phyloP scores from a whole-genome alignment of 2,888 invertebrate species.

The Crocallis elinguaria region DNA sequence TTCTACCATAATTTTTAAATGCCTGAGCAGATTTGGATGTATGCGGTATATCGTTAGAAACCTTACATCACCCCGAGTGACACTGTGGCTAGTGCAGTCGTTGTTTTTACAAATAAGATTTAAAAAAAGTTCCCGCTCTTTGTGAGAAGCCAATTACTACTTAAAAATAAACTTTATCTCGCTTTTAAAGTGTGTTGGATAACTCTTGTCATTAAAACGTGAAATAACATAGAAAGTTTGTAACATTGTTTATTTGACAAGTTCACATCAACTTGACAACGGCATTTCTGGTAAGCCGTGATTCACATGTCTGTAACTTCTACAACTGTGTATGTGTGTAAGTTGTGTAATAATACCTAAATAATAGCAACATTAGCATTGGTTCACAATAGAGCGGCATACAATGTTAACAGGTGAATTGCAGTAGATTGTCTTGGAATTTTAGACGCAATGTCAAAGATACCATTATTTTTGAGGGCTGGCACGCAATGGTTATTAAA shows the following conservation, averaged over 20 bases:
- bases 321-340: background rate
- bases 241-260: slow-evolving; percentile 63
- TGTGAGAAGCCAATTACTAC: background rate
- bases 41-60: too few relatives aligned
- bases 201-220: slow-evolving; percentile 35
- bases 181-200: slow-evolving; percentile 17
- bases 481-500: slow-evolving; percentile 31
- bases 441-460: slow-evolving; percentile 21
- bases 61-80: too few relatives aligned
- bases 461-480: slow-evolving; percentile 13
- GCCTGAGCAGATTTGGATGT: too few relatives aligned
- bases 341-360: slow-evolving; percentile 20
- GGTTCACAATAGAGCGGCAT: slow-evolving; percentile 22
- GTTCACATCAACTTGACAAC: slow-evolving; percentile 52
- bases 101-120: too few relatives aligned
- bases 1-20: too few relatives aligned
- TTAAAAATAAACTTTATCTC: too few relatives aligned
- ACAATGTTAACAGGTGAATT: slow-evolving; percentile 25
- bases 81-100: too few relatives aligned
- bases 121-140: background rate
- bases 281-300: slow-evolving; percentile 53
- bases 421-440: slow-evolving; percentile 17
- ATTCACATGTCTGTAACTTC: slow-evolving; percentile 53
- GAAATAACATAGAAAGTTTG: slow-evolving; percentile 54
- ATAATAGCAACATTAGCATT: slow-evolving; percentile 25